Evolutionary conservation across 2,888 invertebrate species (phyloP).

Genomic region (Drosophila mayaguana): DNA sequence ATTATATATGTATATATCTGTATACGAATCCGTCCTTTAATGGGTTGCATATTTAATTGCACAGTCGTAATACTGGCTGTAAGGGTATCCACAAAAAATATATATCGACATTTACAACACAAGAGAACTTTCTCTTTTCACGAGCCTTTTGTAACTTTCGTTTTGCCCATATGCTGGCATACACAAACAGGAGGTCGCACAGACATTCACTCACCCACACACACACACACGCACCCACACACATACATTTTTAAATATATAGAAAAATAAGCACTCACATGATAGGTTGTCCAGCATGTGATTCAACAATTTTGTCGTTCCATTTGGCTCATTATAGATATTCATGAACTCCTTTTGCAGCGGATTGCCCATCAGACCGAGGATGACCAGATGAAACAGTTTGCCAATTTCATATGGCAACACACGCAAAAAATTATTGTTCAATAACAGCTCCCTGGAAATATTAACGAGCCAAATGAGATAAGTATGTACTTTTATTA

Average conservation of each 20-base stretch:
- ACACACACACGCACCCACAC: slow-evolving; percentile 1
- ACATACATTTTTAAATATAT: slow-evolving; percentile 5
- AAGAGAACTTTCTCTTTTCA: slow-evolving; percentile 73
- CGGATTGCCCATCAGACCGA: slow-evolving; percentile 97
- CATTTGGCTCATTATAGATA: slow-evolving; percentile 96
- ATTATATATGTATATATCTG: background rate
- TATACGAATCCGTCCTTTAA: background rate
- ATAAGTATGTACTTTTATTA: background rate
- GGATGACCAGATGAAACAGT: slow-evolving; percentile 96
- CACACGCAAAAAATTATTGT: slow-evolving; percentile 96
- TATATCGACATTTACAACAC: slow-evolving; percentile 10
- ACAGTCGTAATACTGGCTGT: background rate
- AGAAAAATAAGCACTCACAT: slow-evolving; percentile 87
- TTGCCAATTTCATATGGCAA: slow-evolving; percentile 99
- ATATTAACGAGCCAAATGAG: slow-evolving; percentile 1
- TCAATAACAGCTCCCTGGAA: slow-evolving; percentile 94
- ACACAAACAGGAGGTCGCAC: slow-evolving; percentile 50
- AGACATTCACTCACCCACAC: slow-evolving; percentile 10
- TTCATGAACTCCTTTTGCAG: slow-evolving; percentile 96
- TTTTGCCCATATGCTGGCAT: slow-evolving; percentile 50
- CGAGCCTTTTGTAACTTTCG: slow-evolving; percentile 72
- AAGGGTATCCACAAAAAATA: slow-evolving; percentile 31
- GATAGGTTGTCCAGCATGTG: slow-evolving; percentile 98
- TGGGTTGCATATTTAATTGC: background rate
- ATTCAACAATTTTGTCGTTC: slow-evolving; percentile 96